These are phyloP conservation scores for Elgaria multicarinata DNA, from an alignment of 2,113 vertebrate genomes.

Conservation along the genomic window DNA sequence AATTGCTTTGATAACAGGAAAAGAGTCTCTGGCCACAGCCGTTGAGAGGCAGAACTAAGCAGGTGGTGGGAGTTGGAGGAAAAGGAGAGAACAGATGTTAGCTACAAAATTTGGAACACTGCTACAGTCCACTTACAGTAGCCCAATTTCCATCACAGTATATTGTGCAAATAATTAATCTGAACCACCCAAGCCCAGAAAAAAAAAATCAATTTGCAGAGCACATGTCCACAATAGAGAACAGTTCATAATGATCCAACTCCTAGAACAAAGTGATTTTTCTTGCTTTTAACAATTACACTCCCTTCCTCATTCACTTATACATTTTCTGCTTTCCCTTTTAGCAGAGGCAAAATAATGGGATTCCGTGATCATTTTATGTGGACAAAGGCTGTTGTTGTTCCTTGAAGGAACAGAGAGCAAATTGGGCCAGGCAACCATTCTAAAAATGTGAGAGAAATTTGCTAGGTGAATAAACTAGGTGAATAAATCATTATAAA, in stretches of 20 bases:
- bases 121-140: accelerated
- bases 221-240: neutral
- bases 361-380: neutral
- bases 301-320: neutral
- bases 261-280: neutral
- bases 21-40: constrained; percentile 51
- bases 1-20: constrained; percentile 63
- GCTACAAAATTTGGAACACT: constrained; percentile 51
- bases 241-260: constrained; percentile 14
- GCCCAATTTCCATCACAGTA: constrained; percentile 68
- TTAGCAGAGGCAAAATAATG: neutral
- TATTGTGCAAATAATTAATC: constrained; percentile 67
- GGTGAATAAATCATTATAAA: too few species aligned
- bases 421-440: neutral
- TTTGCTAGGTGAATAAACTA: neutral
- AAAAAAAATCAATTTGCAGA: constrained; percentile 40
- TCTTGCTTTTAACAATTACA: neutral
- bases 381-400: neutral
- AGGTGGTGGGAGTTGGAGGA: constrained; percentile 57
- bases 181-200: constrained; percentile 49
- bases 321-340: neutral
- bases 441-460: neutral
- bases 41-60: constrained; percentile 64
- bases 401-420: neutral
- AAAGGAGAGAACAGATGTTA: constrained; percentile 65